Evolutionary conservation across 2,113 vertebrate species (phyloP).

Genomic region (Elephas maximus): DNA sequence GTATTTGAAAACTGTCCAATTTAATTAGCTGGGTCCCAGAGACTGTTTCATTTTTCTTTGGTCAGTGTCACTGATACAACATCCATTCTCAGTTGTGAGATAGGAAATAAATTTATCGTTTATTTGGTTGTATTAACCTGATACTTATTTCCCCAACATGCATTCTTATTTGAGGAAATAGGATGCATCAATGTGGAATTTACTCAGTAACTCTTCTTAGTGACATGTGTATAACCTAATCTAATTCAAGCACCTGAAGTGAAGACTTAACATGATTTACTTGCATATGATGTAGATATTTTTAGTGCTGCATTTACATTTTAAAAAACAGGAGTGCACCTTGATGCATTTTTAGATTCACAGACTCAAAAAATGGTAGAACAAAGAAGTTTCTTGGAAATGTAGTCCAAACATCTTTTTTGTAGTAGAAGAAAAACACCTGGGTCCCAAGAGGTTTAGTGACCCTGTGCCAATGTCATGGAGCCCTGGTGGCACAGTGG

Average conservation of each 20-base stretch:
- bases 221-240: slow-evolving; percentile 73
- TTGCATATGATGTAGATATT: slow-evolving; percentile 69
- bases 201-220: slow-evolving; percentile 59
- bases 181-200: slow-evolving; percentile 52
- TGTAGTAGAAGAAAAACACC: slow-evolving; percentile 3
- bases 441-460: slow-evolving; percentile 39
- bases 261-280: slow-evolving; percentile 59
- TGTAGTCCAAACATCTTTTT: slow-evolving; percentile 47
- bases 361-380: slow-evolving; percentile 30
- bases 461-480: neutral
- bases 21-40: slow-evolving; percentile 74
- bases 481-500: neutral
- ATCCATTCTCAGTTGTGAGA: slow-evolving; percentile 62
- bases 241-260: slow-evolving; percentile 72
- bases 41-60: slow-evolving; percentile 72
- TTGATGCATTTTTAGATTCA: slow-evolving; percentile 62
- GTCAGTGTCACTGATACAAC: slow-evolving; percentile 61
- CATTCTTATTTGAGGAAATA: slow-evolving; percentile 67
- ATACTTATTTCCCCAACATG: slow-evolving; percentile 54
- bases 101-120: slow-evolving; percentile 61
- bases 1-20: slow-evolving; percentile 77
- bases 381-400: slow-evolving; percentile 58
- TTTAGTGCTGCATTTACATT: slow-evolving; percentile 76
- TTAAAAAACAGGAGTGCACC: slow-evolving; percentile 65
- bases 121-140: slow-evolving; percentile 59